phyloP scores from a whole-genome alignment of 2,797 vertebrate species.

The Crocodylus rhombifer region DNA sequence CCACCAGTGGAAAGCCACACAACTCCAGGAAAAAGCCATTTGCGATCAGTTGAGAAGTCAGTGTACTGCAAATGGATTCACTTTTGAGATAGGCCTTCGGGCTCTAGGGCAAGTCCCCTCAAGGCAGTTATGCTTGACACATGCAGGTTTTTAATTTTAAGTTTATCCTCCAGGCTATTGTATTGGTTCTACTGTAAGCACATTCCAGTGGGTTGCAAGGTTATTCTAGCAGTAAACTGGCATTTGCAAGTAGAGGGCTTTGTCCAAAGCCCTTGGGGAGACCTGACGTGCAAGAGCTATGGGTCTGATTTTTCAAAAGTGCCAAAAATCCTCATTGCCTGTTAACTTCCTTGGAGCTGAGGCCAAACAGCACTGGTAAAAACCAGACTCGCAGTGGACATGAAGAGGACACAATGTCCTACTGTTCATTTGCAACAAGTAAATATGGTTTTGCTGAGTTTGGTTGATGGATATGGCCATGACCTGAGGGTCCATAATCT shows the following conservation, averaged over 20 bases:
- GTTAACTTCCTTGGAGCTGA: not conserved
- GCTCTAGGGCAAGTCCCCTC: accelerated
- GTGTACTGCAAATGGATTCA: not conserved
- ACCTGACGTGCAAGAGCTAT: not conserved
- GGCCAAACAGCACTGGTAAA: not conserved
- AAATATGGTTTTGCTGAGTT: not conserved
- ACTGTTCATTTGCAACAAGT: not conserved
- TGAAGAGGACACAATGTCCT: not conserved
- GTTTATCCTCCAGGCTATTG: not conserved
- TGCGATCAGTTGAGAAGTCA: not conserved
- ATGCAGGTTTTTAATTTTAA: not conserved
- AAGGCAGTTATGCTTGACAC: not conserved
- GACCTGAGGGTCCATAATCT: not conserved
- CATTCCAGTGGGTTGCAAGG: not conserved
- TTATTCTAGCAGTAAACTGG: not conserved
- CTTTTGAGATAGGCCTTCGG: not conserved
- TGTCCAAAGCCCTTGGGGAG: not conserved
- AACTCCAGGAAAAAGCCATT: not conserved
- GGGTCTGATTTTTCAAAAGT: not conserved
- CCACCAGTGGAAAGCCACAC: not conserved
- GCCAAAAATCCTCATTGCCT: not conserved
- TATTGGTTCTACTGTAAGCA: not conserved
- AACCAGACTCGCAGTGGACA: not conserved
- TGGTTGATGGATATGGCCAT: not conserved
- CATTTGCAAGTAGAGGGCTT: not conserved